Evolutionary conservation across 1,140 invertebrate genomes (phyloP).

Genomic region (Hestina assimilis): DNA sequence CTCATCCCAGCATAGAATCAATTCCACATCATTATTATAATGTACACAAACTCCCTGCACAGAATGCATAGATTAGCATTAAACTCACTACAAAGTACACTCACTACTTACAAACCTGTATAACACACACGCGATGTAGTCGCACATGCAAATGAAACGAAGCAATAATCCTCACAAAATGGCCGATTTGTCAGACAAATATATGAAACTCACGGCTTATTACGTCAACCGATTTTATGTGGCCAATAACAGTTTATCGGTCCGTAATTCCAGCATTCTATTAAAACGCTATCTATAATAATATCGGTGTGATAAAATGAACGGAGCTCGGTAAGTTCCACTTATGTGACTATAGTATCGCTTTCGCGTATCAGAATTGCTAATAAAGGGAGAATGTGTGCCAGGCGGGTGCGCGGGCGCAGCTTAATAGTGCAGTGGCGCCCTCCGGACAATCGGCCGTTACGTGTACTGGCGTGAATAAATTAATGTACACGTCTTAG

Average conservation of each 20-base stretch:
- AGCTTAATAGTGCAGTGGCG: conserved; percentile 47
- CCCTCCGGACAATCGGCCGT: conserved; percentile 46
- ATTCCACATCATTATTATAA: conserved; percentile 27
- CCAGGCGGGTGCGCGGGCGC: conserved; percentile 43
- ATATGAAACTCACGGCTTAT: conserved; percentile 64
- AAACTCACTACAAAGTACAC: conserved; percentile 12
- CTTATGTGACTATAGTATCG: conserved; percentile 64
- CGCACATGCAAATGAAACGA: conserved; percentile 46
- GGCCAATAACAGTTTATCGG: conserved; percentile 58
- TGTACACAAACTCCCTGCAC: conserved; percentile 14
- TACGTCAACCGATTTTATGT: conserved; percentile 66
- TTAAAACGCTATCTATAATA: conserved; percentile 55
- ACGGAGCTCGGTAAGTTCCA: conserved; percentile 49
- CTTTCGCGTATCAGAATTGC: conserved; percentile 71
- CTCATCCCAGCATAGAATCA: conserved; percentile 9
- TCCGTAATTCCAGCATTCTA: conserved; percentile 62
- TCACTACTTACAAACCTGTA: conserved; percentile 3
- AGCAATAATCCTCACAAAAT: conserved; percentile 54
- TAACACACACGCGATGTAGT: conserved; percentile 24
- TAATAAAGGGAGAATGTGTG: conserved; percentile 67
- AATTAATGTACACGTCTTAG: conserved; percentile 35
- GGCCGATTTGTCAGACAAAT: conserved; percentile 67
- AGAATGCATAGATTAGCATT: conserved; percentile 24
- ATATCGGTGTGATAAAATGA: conserved; percentile 65
- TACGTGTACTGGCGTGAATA: conserved; percentile 32